Base-by-base conservation (phyloP, 2,888 invertebrate species). In the Lasioglossum vierecki region DNA sequence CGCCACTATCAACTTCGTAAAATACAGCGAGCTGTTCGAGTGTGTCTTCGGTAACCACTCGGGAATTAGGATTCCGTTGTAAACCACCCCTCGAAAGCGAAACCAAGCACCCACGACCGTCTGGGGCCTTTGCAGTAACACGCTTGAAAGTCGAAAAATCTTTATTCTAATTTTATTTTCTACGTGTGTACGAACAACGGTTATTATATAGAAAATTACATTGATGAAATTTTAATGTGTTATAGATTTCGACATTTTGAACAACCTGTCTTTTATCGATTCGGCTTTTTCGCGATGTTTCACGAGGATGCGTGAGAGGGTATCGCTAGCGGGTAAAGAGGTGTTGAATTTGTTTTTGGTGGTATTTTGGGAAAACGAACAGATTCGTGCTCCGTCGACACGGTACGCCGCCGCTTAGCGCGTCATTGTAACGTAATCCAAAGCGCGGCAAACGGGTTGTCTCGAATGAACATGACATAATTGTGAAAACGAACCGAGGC, bases 401-500 rank as follows among this genome's bases (percentile, higher is more conserved):
- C 41, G 41, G 22, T 74, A 85, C 70, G 44, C 80, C 26, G 46
- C 18, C 74, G 72, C 74, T 86, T 86, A 76, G 79, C 70, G 66
- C 80, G 79, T 71, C 35, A 44, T 63, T 78, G 85, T 84, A 85
- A 85, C 81, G 81, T 53, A 66, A 85, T 35, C 84, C 85, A 53
- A 79, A 79, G 46, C 82, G 39, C 63, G 11, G 44, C 35, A 35
- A 82, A 71, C 76, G 75, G 79, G 13, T 76, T 79, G 82, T 79
- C 76, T 82, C 82, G 79, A 82, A 82, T 79, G 86, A 77, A 77
- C 82, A 70, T 76, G 70, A 80, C 79, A 82, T 81, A 89, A 88
- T 85, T 89, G 88, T 74, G 83, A 88, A 88, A 89, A 87, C 85
- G 87, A 87, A 85, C 83, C 68, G 68, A 22, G 22, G 18, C 39